phyloP scores from a whole-genome alignment of 2,113 vertebrate species.

The Bagarius yarrelli region DNA sequence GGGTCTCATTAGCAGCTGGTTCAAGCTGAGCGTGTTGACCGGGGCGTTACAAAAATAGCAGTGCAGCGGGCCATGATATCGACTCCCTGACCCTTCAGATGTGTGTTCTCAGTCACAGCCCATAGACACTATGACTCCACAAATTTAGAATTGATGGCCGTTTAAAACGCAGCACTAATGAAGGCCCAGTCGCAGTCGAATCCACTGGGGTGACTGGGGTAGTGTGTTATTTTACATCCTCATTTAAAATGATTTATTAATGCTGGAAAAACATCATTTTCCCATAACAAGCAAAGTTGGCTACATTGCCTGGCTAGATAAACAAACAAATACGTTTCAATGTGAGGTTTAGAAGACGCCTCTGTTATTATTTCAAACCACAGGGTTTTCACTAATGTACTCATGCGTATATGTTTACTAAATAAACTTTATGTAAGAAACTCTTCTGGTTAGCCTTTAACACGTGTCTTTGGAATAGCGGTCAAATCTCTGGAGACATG shows the following conservation, averaged over 20 bases:
- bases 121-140: conserved; percentile 3
- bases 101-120: conserved; percentile 34
- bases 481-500: no score
- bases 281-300: background rate
- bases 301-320: background rate
- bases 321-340: background rate
- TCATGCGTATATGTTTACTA: no score
- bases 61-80: conserved; percentile 12
- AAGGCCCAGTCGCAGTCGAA: conserved; percentile 1
- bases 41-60: conserved; percentile 12
- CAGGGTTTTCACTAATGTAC: no score
- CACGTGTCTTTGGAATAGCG: no score
- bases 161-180: conserved; percentile 4
- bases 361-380: background rate
- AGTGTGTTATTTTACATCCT: background rate
- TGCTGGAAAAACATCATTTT: background rate
- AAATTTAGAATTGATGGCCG: conserved; percentile 33
- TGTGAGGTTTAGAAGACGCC: background rate
- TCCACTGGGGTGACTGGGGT: background rate
- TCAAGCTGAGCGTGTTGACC: conserved; percentile 8
- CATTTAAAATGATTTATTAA: background rate
- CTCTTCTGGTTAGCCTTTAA: no score
- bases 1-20: conserved; percentile 26
- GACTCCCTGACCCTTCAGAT: conserved; percentile 24
- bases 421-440: no score